These are phyloP conservation scores for Seriola quinqueradiata DNA, from an alignment of 2,113 vertebrate species.

Conservation along the genomic window DNA sequence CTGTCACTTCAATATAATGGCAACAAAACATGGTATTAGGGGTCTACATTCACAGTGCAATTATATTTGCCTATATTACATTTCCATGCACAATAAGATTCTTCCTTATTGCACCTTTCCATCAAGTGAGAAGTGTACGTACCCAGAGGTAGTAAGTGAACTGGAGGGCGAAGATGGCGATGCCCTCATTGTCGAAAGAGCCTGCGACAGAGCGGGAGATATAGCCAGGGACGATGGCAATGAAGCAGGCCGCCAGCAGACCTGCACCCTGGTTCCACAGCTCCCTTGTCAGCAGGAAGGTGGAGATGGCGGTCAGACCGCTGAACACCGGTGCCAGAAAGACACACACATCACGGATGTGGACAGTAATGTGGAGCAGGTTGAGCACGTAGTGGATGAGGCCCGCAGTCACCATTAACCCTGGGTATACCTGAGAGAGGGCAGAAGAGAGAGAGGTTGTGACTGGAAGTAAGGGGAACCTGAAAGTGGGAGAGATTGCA, in stretches of 20 bases:
- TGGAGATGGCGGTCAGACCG: conserved; percentile 97
- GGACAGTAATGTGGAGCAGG: conserved; percentile 96
- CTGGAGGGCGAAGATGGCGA: conserved; percentile 99
- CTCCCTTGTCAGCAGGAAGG: conserved; percentile 97
- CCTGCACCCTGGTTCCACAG: conserved; percentile 99
- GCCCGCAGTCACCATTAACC: conserved; percentile 99
- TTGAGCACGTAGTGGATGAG: conserved; percentile 99
- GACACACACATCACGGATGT: conserved; percentile 98
- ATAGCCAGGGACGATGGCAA: conserved; percentile 98
- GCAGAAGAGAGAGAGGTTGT: background rate
- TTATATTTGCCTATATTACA: background rate
- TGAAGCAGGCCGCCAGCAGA: conserved; percentile 98
- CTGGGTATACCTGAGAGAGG: conserved; percentile 92
- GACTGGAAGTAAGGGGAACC: background rate
- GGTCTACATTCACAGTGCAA: background rate
- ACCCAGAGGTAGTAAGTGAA: conserved; percentile 99
- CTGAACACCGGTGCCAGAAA: conserved; percentile 98
- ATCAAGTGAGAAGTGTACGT: conserved; percentile 9
- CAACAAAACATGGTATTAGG: background rate
- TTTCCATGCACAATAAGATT: background rate
- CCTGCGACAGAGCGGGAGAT: conserved; percentile 99
- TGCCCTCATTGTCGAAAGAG: conserved; percentile 99
- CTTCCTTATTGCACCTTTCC: background rate
- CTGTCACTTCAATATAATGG: background rate
- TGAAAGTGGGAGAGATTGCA: background rate